A percentile compares a stretch with the other conserved stretches of the same genome.
Evolutionary conservation across 2,888 invertebrate genomes (phyloP).

Genomic region (Ornithoptera priamus): DNA sequence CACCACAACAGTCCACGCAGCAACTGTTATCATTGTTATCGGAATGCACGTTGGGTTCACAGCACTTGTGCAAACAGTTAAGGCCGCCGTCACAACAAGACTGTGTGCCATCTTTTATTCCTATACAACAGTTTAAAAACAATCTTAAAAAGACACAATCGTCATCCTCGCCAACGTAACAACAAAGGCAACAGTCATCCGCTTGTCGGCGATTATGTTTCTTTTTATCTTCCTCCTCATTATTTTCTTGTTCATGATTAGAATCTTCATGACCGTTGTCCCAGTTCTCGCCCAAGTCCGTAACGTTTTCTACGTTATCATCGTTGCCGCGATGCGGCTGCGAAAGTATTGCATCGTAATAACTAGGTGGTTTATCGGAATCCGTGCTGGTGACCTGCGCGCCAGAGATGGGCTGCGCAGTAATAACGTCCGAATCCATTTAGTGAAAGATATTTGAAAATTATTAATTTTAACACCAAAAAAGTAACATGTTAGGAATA

Average conservation of each 20-base stretch:
- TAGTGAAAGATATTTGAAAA: neutral
- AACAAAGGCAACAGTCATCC: slow-evolving; percentile 22
- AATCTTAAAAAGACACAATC: slow-evolving; percentile 1
- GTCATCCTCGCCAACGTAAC: neutral
- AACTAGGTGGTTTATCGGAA: slow-evolving; percentile 19
- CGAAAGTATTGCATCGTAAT: slow-evolving; percentile 23
- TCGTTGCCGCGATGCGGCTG: slow-evolving; percentile 11
- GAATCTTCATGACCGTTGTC: slow-evolving; percentile 1
- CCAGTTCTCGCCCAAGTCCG: neutral
- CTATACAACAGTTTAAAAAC: slow-evolving; percentile 26
- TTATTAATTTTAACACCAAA: too few species aligned
- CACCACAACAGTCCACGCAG: slow-evolving; percentile 18
- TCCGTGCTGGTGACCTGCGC: neutral
- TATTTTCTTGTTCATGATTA: neutral
- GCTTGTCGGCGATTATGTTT: slow-evolving; percentile 3
- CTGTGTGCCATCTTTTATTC: slow-evolving; percentile 26
- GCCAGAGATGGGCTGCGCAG: slow-evolving; percentile 15
- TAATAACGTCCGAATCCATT: slow-evolving; percentile 16
- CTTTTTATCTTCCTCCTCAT: slow-evolving; percentile 9
- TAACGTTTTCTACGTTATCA: neutral
- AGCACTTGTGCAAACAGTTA: slow-evolving; percentile 26
- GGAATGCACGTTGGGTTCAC: slow-evolving; percentile 18
- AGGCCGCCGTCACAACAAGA: slow-evolving; percentile 29
- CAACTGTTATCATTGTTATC: slow-evolving; percentile 10
- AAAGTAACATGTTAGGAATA: too few species aligned